phyloP scores from a whole-genome alignment of 2,797 vertebrate genomes.

The Strix occidentalis region DNA sequence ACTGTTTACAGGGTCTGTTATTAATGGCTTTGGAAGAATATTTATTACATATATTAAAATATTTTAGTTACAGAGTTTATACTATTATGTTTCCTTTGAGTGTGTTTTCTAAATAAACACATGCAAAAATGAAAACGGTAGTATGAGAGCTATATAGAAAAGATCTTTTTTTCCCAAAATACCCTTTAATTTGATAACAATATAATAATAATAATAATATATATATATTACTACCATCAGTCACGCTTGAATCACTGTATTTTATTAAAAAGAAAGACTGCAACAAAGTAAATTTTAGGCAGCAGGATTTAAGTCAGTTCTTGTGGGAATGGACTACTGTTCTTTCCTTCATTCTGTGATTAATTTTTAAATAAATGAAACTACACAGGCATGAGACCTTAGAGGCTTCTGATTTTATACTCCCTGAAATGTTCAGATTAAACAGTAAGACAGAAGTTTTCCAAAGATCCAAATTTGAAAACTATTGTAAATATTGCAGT shows the following conservation, averaged over 20 bases:
- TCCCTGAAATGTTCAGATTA: background rate
- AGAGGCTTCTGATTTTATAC: conserved; percentile 2
- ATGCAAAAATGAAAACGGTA: background rate
- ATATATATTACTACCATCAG: background rate
- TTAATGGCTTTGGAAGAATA: background rate
- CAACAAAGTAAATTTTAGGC: conserved; percentile 13
- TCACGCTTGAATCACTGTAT: background rate
- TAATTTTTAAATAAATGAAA: conserved; percentile 59
- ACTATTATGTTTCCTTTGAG: background rate
- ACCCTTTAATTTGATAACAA: conserved; percentile 9
- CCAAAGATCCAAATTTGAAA: background rate
- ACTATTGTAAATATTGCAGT: background rate
- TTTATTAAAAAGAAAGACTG: conserved; percentile 11
- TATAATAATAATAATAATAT: background rate
- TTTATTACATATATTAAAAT: background rate
- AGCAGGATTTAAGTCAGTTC: conserved; percentile 14
- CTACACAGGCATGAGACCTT: conserved; percentile 6
- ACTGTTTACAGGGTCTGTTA: background rate
- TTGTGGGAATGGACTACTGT: conserved; percentile 13
- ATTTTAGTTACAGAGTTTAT: background rate
- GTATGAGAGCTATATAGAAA: background rate
- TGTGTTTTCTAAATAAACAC: background rate
- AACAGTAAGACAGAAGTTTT: background rate
- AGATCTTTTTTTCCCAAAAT: background rate
- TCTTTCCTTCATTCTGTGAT: conserved; percentile 32